These are phyloP conservation scores for Pterois miles DNA, from an alignment of 2,797 vertebrate species.

Conservation along the genomic window DNA sequence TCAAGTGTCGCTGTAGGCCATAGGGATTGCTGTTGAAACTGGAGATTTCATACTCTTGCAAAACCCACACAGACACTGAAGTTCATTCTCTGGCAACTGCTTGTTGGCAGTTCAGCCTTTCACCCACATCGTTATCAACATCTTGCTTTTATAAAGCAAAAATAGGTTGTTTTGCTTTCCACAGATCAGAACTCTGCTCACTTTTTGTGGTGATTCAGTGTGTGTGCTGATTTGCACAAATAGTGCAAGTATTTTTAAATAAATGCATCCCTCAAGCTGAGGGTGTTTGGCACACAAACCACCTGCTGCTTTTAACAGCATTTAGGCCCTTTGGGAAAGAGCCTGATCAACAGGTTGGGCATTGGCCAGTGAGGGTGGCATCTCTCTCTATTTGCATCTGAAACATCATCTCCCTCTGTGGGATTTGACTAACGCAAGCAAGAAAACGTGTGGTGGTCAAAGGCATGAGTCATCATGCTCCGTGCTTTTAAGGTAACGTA, in stretches of 20 bases:
- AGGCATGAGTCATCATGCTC: constrained; percentile 25
- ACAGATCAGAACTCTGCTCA: not conserved
- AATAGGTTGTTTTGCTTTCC: not conserved
- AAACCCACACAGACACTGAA: constrained; percentile 51
- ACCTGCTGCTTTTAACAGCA: constrained; percentile 16
- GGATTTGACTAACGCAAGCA: constrained; percentile 46
- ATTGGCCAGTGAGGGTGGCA: constrained; percentile 26
- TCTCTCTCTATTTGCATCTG: constrained; percentile 51
- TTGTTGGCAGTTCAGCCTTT: constrained; percentile 40
- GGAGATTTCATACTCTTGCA: constrained; percentile 71
- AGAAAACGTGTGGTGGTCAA: constrained; percentile 27
- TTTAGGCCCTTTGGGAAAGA: constrained; percentile 48
- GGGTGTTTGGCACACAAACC: constrained; percentile 31
- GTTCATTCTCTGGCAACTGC: constrained; percentile 32
- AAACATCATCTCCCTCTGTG: constrained; percentile 64
- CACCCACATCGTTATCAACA: constrained; percentile 41
- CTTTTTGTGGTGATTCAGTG: not conserved
- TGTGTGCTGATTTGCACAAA: constrained; percentile 10
- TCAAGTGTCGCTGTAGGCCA: constrained; percentile 57
- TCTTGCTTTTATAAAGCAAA: constrained; percentile 26
- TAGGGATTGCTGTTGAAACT: constrained; percentile 66
- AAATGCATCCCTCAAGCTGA: constrained; percentile 26
- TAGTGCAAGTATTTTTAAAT: too few relatives aligned
- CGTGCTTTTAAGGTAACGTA: not conserved
- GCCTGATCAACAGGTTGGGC: constrained; percentile 76